Conservation (phyloP, 2,113 vertebrate genomes). For the Oncorhynchus clarkii region DNA sequence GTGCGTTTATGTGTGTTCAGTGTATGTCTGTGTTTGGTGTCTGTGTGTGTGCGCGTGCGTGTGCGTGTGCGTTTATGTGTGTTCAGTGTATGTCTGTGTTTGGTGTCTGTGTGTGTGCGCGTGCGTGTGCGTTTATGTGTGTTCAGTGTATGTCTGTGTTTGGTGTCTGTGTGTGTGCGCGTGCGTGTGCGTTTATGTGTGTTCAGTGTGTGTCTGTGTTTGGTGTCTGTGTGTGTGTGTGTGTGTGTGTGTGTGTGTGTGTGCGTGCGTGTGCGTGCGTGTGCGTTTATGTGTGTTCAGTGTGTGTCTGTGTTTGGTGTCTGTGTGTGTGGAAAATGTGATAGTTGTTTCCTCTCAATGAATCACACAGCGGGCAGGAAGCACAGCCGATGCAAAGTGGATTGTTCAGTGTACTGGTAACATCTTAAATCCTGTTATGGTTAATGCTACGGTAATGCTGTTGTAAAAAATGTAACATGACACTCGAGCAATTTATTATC, state of each 20-base stretch:
- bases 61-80: no score
- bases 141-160: no score
- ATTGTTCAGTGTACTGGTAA: conserved; percentile 93
- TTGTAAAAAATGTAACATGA: conserved; percentile 93
- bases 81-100: no score
- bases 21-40: no score
- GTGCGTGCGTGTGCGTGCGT: conserved; percentile 59
- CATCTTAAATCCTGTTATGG: conserved; percentile 95
- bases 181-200: conserved; percentile 65
- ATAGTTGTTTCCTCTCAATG: conserved; percentile 84
- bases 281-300: conserved; percentile 81
- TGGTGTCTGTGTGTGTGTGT: conserved; percentile 82
- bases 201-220: conserved; percentile 83
- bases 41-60: no score
- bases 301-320: conserved; percentile 80
- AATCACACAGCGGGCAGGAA: conserved; percentile 86
- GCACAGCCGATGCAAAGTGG: conserved; percentile 83
- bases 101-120: no score
- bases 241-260: conserved; percentile 84
- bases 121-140: no score
- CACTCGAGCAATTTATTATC: conserved; percentile 88
- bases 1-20: conserved; percentile 74
- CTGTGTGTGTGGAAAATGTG: conserved; percentile 86
- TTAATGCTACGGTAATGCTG: conserved; percentile 86
- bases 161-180: no score